Base-by-base conservation (phyloP, 2,888 invertebrate species). In the Spatulosminthurus flaviceps region DNA sequence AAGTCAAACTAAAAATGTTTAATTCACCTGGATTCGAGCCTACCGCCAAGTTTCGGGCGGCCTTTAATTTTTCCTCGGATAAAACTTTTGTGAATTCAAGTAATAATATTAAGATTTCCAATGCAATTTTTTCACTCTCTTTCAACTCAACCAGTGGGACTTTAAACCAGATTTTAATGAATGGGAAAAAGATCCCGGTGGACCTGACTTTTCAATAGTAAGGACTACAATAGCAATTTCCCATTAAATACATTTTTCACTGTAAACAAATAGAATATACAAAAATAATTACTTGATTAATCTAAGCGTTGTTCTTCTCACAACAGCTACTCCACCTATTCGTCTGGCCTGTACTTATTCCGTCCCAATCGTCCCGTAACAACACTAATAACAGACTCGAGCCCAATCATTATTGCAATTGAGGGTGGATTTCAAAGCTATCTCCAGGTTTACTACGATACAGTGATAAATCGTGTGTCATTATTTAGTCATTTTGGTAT, bases 341-440 rank as follows among this genome's bases (percentile, higher is more conserved):
- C 64, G 2, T 64, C 64, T 16, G 64, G 64, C 11, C n/a, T 64
- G 24, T 64, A 64, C 64, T n/a, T 64, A 7, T 64, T 64, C 24
- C 64, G 64, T 19, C 64, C 64, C 1, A 64, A 26, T 24, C 22
- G 64, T 9, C 64, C 64, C 1, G 9, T 64, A 11, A 22, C 64
- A 5, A 64, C 64, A 2, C 16, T n/a, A 22, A 16, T 64, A 1
- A 26, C 24, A 9, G 1, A 2, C 88, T 0, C 89, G 89, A 1
- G 87, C 41, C 90, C 91, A 0, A 90, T 92, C 24, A 90, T 95
- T 0, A 91, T 93, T 75, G 89, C 96, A 1, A 90, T 93, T 0
- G 92, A 92, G 86, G 96, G 97, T 0, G 92, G 92, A 0, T 89
- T 95, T 82, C 90, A 93, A 82, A 93, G 95, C 0, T 92, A 91